Evolutionary conservation across 1,140 invertebrate species (phyloP).

Genomic region (Orussus abietinus): DNA sequence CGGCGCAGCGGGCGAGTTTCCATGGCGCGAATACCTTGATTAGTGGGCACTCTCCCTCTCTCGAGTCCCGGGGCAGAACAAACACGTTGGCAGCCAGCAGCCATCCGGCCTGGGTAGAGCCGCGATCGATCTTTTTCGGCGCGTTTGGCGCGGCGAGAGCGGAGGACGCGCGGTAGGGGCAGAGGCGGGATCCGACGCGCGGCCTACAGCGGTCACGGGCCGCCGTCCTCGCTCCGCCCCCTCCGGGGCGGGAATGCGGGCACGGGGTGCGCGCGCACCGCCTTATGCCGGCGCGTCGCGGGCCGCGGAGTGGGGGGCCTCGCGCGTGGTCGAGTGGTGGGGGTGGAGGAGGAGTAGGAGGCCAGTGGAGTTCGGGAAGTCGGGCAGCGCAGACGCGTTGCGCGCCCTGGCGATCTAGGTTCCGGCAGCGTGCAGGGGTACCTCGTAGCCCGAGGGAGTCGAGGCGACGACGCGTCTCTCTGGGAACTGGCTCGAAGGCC

Average conservation of each 20-base stretch:
- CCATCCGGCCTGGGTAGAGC: no score
- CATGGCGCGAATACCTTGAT: constrained; percentile 22
- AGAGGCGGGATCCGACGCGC: constrained; percentile 17
- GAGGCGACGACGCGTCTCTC: constrained; percentile 25
- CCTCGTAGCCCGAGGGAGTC: constrained; percentile 16
- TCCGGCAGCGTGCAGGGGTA: constrained; percentile 8
- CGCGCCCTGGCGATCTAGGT: constrained; percentile 23
- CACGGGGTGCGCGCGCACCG: constrained; percentile 3
- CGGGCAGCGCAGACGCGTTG: constrained; percentile 53
- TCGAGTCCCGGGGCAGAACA: constrained; percentile 4
- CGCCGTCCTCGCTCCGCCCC: constrained; percentile 33
- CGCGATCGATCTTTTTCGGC: constrained; percentile 9
- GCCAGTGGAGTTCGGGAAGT: constrained; percentile 53
- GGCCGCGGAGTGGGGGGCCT: no score
- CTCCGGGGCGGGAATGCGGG: constrained; percentile 17
- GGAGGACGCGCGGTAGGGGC: background rate
- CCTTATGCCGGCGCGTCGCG: background rate
- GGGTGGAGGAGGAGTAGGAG: constrained; percentile 44
- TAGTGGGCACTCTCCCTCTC: constrained; percentile 18
- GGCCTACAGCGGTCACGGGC: constrained; percentile 33
- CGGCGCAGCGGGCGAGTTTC: background rate
- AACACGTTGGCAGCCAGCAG: no score
- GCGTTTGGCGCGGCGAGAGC: constrained; percentile 2
- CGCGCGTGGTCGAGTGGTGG: constrained; percentile 24
- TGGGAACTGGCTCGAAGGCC: no score